Conservation (phyloP, 2,797 vertebrate species). For the Perodicticus potto region DNA sequence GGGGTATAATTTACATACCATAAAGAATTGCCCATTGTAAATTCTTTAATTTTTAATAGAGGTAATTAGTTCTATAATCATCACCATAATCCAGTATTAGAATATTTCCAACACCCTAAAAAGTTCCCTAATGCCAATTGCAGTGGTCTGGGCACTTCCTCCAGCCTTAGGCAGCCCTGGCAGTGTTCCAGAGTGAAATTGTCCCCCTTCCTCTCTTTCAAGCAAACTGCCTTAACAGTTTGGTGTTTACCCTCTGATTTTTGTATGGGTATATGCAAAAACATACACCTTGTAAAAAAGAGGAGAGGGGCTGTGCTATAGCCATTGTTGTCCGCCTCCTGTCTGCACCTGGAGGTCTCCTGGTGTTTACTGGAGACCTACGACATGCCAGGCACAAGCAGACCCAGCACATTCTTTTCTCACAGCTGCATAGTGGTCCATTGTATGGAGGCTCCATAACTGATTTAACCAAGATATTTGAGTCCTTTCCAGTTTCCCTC, state of each 20-base stretch:
- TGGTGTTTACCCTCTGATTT: background rate
- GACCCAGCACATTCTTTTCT: background rate
- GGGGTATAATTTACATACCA: background rate
- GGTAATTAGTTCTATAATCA: background rate
- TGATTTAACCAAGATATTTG: conserved; percentile 27
- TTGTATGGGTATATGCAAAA: background rate
- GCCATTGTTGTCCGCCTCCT: background rate
- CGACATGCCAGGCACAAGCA: conserved; percentile 18
- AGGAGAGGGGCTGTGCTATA: background rate
- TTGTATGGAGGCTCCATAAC: background rate
- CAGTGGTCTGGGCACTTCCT: too few species aligned
- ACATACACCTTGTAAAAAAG: background rate
- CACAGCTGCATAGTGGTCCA: conserved; percentile 45
- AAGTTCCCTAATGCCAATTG: background rate
- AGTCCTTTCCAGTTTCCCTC: conserved; percentile 64
- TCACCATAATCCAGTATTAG: background rate
- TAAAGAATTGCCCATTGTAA: background rate
- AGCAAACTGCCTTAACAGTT: background rate
- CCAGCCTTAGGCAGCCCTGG: background rate
- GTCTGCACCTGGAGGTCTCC: background rate
- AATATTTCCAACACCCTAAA: background rate
- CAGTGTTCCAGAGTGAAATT: background rate
- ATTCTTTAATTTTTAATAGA: background rate
- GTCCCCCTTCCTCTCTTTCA: background rate
- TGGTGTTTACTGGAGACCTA: background rate